Evolutionary conservation across 2,888 invertebrate genomes (phyloP), one percentile per base, ranked within the genome.

Genomic region (Plemyria rubiginata): DNA sequence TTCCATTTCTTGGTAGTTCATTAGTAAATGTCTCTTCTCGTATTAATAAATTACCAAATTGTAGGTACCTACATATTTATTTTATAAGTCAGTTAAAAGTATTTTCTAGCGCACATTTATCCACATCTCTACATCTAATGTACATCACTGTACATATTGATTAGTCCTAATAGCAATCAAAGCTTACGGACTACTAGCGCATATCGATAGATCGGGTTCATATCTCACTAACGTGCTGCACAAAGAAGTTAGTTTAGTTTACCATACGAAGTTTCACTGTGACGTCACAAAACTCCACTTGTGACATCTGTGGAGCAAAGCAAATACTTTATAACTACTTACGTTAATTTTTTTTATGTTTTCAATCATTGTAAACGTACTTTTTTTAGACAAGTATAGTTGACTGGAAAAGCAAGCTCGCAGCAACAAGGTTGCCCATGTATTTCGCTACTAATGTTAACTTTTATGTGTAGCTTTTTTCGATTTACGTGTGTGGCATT

Each of bases 161-260:
- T 84, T 16, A 45, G 22, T 22, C 43, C 45, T 45, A 43, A 12
- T 81, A 84, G 76, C 80, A 75, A 78, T 78, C 76, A 79, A 82
- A 85, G 82, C 73, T 74, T 61, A 73, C 65, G 67, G 69, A 69
- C 75, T 80, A 79, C 75, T 72, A 75, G 54, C 61, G 64, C 66
- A 76, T 80, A 85, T 85, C 85, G 80, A 81, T 80, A 78, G 77
- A 84, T 85, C 81, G 82, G 78, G 77, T 82, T 83, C 81, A 85
- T 82, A 82, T 81, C 80, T 82, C 82, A 86, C 82, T 83, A 50
- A 40, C 40, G 40, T 48, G 41, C 38, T 12, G 60, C 38, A 43
- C 36, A 45, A 16, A 0, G 5, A 32, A 54, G 38, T 52, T 28
- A 13, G 45, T 12, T 7, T 15, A 46, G n/a, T 16, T 15, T 28